phyloP scores from a whole-genome alignment of 2,888 invertebrate species.

The Diarsia mendica region DNA sequence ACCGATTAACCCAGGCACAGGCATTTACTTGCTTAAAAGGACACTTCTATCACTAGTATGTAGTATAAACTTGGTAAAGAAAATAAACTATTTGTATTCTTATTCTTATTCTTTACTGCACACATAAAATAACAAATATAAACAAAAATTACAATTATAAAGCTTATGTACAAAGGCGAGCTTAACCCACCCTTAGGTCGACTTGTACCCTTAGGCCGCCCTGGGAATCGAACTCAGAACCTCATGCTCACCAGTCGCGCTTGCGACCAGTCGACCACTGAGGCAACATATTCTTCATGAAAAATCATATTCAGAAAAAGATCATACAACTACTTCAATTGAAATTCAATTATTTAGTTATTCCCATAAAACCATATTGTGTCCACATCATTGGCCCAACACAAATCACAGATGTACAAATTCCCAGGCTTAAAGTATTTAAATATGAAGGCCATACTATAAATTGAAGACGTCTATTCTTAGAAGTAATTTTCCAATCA shows the following conservation, averaged over 20 bases:
- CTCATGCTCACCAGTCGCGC: not conserved
- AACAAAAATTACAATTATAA: no score
- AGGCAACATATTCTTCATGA: not conserved
- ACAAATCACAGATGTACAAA: slow-evolving; percentile 17
- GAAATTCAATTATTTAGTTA: no score
- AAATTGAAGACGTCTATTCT: not conserved
- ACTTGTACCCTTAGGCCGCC: no score
- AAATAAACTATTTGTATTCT: no score
- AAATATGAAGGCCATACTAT: slow-evolving; percentile 16
- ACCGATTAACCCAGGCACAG: no score
- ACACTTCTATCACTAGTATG: no score
- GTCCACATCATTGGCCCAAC: not conserved
- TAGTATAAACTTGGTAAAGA: no score
- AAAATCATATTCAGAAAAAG: not conserved
- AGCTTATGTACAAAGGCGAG: no score
- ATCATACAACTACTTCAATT: not conserved
- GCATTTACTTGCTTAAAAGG: no score
- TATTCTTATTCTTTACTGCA: no score
- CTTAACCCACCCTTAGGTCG: no score
- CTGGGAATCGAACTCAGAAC: not conserved
- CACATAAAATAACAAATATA: no score
- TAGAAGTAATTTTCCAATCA: not conserved
- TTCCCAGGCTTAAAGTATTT: slow-evolving; percentile 17
- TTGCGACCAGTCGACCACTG: not conserved
- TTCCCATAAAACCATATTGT: not conserved